phyloP scores from a whole-genome alignment of 2,797 vertebrate genomes.

The Typhlichthys subterraneus region DNA sequence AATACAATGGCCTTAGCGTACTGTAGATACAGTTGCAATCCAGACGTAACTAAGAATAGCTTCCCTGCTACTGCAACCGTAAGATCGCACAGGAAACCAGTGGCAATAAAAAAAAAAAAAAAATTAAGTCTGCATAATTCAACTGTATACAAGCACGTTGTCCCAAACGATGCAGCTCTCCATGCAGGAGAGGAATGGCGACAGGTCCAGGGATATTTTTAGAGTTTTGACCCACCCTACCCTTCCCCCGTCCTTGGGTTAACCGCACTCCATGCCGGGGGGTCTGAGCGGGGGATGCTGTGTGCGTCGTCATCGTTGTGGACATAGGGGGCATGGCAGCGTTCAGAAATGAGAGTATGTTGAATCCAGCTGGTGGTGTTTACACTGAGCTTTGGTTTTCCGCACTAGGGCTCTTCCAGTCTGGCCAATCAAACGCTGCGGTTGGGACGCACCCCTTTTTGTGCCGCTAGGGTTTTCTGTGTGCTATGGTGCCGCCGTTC shows the following conservation, averaged over 20 bases:
- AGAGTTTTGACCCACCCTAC: slow-evolving; percentile 20
- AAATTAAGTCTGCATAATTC: slow-evolving; percentile 49
- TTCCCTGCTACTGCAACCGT: slow-evolving; percentile 6
- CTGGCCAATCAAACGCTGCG: neutral
- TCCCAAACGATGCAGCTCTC: slow-evolving; percentile 29
- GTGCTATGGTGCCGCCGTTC: neutral
- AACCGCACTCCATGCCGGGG: slow-evolving; percentile 9
- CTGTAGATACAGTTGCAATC: slow-evolving; percentile 1
- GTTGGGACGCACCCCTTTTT: too few species aligned
- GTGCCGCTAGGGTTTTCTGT: neutral
- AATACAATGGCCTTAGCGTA: neutral
- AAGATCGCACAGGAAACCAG: slow-evolving; percentile 4
- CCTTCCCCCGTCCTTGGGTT: neutral
- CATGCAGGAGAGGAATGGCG: slow-evolving; percentile 1
- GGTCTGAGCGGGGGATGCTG: slow-evolving; percentile 13
- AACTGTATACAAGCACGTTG: slow-evolving; percentile 33
- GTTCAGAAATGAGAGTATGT: slow-evolving; percentile 14
- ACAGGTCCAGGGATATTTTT: slow-evolving; percentile 22
- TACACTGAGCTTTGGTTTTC: slow-evolving; percentile 10
- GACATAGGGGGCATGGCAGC: slow-evolving; percentile 25
- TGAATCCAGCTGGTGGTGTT: slow-evolving; percentile 10
- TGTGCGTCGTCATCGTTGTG: slow-evolving; percentile 15
- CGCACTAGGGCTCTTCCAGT: neutral
- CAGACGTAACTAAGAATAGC: slow-evolving; percentile 4
- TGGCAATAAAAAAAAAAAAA: slow-evolving; percentile 19